Conservation (phyloP, 1,140 invertebrate genomes). For the Papilio helenus region DNA sequence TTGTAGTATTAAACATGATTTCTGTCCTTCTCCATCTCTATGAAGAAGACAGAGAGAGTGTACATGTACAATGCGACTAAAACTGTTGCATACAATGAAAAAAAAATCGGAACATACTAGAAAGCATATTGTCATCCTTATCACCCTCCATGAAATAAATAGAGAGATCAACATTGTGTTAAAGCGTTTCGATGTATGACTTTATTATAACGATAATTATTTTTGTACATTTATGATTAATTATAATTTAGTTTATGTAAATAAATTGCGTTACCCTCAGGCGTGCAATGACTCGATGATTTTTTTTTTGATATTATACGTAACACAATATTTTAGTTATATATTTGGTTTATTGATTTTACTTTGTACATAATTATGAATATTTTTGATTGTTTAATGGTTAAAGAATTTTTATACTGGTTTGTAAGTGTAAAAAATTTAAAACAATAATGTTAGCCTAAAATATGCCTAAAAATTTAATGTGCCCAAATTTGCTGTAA, state of each 20-base stretch:
- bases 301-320: neutral
- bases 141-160: too few species aligned
- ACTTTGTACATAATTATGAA: neutral
- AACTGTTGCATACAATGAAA: too few species aligned
- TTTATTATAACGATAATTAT: neutral
- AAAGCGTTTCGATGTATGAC: neutral
- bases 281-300: neutral
- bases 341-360: neutral
- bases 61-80: too few species aligned
- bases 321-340: neutral
- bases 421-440: neutral
- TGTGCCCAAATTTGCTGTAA: neutral
- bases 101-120: too few species aligned
- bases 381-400: neutral
- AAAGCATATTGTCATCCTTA: too few species aligned
- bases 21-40: too few species aligned
- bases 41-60: too few species aligned
- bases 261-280: neutral
- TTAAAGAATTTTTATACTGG: neutral
- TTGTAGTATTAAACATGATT: too few species aligned
- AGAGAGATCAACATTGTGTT: too few species aligned
- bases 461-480: neutral
- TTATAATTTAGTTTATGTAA: constrained; percentile 20
- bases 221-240: neutral
- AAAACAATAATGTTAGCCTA: neutral